phyloP scores from a whole-genome alignment of 2,888 invertebrate species.

The Rotaria socialis region DNA sequence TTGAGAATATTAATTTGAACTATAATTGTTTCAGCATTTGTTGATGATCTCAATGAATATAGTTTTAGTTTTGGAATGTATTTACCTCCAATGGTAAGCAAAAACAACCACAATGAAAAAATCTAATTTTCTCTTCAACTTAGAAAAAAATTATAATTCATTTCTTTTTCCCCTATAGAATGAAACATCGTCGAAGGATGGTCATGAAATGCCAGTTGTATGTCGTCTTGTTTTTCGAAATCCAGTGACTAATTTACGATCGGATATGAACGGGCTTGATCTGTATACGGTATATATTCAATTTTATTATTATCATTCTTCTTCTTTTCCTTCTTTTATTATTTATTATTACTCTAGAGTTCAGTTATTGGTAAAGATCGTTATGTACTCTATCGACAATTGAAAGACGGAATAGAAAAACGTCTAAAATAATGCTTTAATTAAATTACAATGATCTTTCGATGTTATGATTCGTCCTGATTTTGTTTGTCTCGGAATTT shows the following conservation, averaged over 20 bases:
- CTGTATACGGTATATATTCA: slow-evolving; percentile 35
- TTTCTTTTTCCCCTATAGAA: background rate
- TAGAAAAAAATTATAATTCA: too few species aligned
- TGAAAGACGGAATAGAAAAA: background rate
- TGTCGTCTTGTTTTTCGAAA: slow-evolving; percentile 42
- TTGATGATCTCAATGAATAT: slow-evolving; percentile 42
- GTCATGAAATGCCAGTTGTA: slow-evolving; percentile 24
- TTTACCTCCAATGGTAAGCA: slow-evolving; percentile 38
- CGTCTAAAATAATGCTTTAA: background rate
- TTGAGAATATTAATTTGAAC: background rate
- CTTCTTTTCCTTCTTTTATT: slow-evolving; percentile 20
- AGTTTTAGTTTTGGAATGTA: slow-evolving; percentile 45
- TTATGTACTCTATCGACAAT: slow-evolving; percentile 20
- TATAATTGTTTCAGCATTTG: slow-evolving; percentile 38
- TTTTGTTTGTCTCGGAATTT: background rate
- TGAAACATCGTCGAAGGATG: background rate
- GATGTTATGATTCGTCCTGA: background rate
- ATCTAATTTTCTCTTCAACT: background rate
- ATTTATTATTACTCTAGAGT: slow-evolving; percentile 38
- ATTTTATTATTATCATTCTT: background rate
- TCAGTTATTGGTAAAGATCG: slow-evolving; percentile 43
- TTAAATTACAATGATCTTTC: background rate
- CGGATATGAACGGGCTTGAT: slow-evolving; percentile 45
- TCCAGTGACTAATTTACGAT: slow-evolving; percentile 41
- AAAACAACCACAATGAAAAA: background rate